Evolutionary conservation across 2,888 invertebrate species (phyloP), one percentile per base, ranked within the genome.

Genomic region (Vanessa cardui): DNA sequence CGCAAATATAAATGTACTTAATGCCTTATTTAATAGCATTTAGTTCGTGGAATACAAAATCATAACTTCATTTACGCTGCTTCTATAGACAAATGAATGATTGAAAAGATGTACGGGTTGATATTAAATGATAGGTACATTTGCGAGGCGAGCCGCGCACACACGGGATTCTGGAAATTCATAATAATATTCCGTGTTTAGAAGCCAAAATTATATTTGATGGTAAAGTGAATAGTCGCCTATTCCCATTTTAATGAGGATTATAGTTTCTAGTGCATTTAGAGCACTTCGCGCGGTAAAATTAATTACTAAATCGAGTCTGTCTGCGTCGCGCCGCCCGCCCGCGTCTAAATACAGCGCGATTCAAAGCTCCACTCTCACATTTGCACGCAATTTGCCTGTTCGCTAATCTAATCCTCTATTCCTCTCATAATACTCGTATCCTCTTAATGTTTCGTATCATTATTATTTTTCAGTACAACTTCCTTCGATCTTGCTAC

Each of bases 251-350:
- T 91, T 89, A 90, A 89, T 89, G 87, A 86, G 91, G 90, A 92
- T 92, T 91, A 92, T 89, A 89, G 90, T 90, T 90, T 88, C 88
- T 87, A 84, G 86, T 90, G 90, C 91, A 90, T 92, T 92, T 88
- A 83, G 88, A 87, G 90, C 83, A 90, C 89, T 90, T 90, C 86
- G 83, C 85, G 84, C 84, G 83, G 87, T 87, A 86, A 90, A 92
- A 90, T 92, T 92, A 92, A 92, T 92, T 90, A 92, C 90, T 88
- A 89, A 89, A 91, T 89, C 86, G 87, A 79, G 85, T 86, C 86
- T 88, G 87, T 81, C 85, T 87, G 84, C 79, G 75, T 69, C 67
- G 70, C 69, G 65, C 52, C 71, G 64, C 56, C 65, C 65, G 46
- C 52, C 63, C 54, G 61, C 75, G 79, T 80, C 81, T 82, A 85